phyloP scores from a whole-genome alignment of 2,888 invertebrate species.

The Hirtodrosophila histrioides region DNA sequence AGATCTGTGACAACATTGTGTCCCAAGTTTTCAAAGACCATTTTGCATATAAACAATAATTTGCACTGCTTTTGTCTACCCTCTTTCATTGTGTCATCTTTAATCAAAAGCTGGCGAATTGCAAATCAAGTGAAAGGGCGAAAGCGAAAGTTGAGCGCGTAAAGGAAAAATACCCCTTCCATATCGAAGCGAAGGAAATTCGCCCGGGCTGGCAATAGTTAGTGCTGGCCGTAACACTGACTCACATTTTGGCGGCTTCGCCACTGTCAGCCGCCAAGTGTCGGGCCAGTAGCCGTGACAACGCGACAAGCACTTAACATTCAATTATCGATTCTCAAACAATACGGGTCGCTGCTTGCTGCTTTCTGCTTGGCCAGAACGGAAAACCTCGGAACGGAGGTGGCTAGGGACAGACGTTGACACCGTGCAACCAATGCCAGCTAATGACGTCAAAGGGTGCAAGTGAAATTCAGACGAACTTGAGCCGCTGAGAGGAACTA shows the following conservation, averaged over 20 bases:
- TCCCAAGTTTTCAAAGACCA: constrained; percentile 23
- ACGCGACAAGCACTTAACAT: constrained; percentile 44
- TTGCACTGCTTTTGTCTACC: constrained; percentile 19
- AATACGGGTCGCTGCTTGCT: constrained; percentile 42
- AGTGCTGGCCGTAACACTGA: constrained; percentile 14
- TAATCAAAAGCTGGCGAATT: constrained; percentile 10
- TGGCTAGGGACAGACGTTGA: constrained; percentile 19
- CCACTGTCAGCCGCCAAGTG: too few species aligned
- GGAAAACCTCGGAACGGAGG: constrained; percentile 15
- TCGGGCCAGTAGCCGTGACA: constrained; percentile 26
- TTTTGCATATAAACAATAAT: constrained; percentile 36
- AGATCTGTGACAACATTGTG: constrained; percentile 45
- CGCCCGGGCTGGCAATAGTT: constrained; percentile 1
- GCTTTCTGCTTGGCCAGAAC: constrained; percentile 29
- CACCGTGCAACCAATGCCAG: constrained; percentile 39
- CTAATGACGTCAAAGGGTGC: constrained; percentile 43
- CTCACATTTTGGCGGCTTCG: constrained; percentile 25
- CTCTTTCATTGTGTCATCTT: not conserved
- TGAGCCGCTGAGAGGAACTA: too few species aligned
- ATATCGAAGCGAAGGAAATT: not conserved
- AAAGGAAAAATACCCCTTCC: constrained; percentile 3
- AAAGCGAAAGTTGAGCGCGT: constrained; percentile 40
- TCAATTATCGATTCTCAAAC: constrained; percentile 68
- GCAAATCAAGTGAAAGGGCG: constrained; percentile 53
- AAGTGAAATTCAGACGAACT: not conserved